Evolutionary conservation across 2,888 invertebrate species (phyloP).

Genomic region (Lacanobia wlatinum): DNA sequence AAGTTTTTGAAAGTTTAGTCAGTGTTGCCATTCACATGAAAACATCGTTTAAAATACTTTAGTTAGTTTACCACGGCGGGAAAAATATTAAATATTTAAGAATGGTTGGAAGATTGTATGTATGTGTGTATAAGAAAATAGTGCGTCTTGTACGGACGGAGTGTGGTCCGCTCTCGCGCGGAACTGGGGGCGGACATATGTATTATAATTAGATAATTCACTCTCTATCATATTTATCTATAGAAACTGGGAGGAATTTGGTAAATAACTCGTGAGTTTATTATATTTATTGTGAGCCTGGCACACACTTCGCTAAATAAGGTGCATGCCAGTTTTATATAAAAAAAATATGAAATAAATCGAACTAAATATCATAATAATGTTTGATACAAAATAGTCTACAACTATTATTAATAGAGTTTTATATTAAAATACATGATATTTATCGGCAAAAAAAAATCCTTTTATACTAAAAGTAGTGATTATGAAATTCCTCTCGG

Average conservation of each 20-base stretch:
- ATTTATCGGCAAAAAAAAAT: constrained; percentile 37
- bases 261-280: constrained; percentile 37
- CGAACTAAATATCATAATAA: constrained; percentile 64
- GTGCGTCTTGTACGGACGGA: constrained; percentile 68
- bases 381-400: constrained; percentile 57
- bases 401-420: constrained; percentile 57
- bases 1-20: constrained; percentile 29
- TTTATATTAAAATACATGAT: constrained; percentile 50
- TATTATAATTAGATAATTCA: constrained; percentile 69
- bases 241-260: constrained; percentile 60
- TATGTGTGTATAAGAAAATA: constrained; percentile 65
- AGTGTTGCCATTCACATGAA: constrained; percentile 54
- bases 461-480: constrained; percentile 40
- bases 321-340: constrained; percentile 49
- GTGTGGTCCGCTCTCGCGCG: constrained; percentile 52
- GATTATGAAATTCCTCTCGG: constrained; percentile 57
- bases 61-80: constrained; percentile 81
- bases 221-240: constrained; percentile 62
- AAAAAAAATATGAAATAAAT: constrained; percentile 45
- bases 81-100: constrained; percentile 58
- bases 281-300: constrained; percentile 50
- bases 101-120: constrained; percentile 55
- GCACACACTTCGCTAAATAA: constrained; percentile 25
- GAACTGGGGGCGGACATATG: constrained; percentile 53
- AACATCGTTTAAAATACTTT: constrained; percentile 46